Base-by-base conservation (phyloP, 1,140 invertebrate species). In the Drosophila aff. region DNA sequence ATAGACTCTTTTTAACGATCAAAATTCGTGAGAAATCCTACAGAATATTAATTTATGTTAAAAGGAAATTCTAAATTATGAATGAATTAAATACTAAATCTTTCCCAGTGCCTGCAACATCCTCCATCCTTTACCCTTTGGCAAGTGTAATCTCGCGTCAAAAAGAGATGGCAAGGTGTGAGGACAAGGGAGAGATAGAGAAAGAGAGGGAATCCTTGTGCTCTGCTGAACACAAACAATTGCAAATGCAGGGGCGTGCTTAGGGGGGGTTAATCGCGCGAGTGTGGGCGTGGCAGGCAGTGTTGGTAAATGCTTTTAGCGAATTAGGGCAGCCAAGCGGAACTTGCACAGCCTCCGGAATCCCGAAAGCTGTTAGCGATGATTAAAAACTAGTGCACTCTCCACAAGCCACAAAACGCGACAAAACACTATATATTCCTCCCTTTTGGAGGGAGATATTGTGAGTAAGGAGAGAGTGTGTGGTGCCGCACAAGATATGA, bases 241-340 rank as follows among this genome's bases (percentile, higher is more conserved):
- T 62, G 28, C 26, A 23, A 40, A 11, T 38, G 38, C 33, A 4
- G 44, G 59, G 49, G 69, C 55, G 66, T 36, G 52, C 15, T 49
- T 16, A 46, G 60, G 66, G 65, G 57, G 72, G 58, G 40, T 62
- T 66, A 62, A 63, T 63, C 40, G 57, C 13, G 6, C 23, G 31
- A 43, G 33, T 49, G 68, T 59, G 61, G 81, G 81, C 68, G 72
- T 68, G 63, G 10, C 44, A 36, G 43, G 44, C 77, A 87, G 77
- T 89, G 83, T 87, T 87, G 84, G 84, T 83, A 83, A 87, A 72
- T 71, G 84, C 81, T 77, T 59, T 82, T 40, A 82, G 64, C 57
- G 62, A 47, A 78, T 85, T 69, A 81, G 67, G 43, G 43, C 75
- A 89, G 38, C 85, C 55, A 71, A 76, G 81, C 52, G 79, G 61